Conservation (phyloP, 2,797 vertebrate species). For the Diplodus puntazzo region DNA sequence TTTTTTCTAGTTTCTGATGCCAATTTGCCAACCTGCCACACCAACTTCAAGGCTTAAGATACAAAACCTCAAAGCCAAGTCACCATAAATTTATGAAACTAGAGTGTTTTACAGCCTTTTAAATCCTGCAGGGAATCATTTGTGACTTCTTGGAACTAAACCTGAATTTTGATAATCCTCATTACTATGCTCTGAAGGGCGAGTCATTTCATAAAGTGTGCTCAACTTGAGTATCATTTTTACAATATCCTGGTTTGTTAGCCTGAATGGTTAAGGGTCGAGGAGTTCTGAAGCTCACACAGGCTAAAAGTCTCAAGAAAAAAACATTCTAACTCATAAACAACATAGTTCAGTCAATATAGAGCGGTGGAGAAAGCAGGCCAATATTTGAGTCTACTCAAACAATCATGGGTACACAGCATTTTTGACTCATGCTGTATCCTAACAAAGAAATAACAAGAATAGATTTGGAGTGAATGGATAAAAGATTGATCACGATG, state of each 20-base stretch:
- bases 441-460: constrained; percentile 7
- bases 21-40: constrained; percentile 46
- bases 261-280: constrained; percentile 5
- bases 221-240: constrained; percentile 1
- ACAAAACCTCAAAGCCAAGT: constrained; percentile 57
- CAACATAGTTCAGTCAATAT: constrained; percentile 38
- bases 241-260: neutral
- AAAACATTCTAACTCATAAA: constrained; percentile 23
- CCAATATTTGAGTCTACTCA: constrained; percentile 45
- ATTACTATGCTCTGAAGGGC: constrained; percentile 30
- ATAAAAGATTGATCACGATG: neutral
- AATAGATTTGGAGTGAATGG: constrained; percentile 4
- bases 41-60: constrained; percentile 64
- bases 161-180: constrained; percentile 49
- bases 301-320: constrained; percentile 22
- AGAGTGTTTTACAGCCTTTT: constrained; percentile 38
- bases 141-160: constrained; percentile 45
- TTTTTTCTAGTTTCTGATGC: constrained; percentile 29
- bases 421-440: constrained; percentile 8
- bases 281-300: constrained; percentile 19
- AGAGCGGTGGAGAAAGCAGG: constrained; percentile 1
- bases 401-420: constrained; percentile 17
- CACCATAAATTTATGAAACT: constrained; percentile 48
- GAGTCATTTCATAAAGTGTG: constrained; percentile 2
- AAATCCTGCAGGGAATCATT: constrained; percentile 56